Base-by-base conservation (phyloP, 2,113 vertebrate genomes). In the Poicephalus meyeri region DNA sequence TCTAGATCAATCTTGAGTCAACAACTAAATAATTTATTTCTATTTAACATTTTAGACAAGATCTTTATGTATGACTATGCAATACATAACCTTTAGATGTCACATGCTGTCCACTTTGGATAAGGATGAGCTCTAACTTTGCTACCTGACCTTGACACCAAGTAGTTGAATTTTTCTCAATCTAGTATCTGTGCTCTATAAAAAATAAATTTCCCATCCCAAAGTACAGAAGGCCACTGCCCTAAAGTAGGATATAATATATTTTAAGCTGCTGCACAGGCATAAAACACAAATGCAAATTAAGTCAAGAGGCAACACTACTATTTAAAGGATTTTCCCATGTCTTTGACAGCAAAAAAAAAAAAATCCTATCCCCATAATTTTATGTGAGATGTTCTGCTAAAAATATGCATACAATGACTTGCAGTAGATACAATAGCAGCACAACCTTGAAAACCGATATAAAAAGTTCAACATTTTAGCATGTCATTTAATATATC, bases 361-460 rank as follows among this genome's bases (percentile, higher is more conserved):
- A 95, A 95, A 97, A 95, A 86, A 86, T 47, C 37, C 65, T 97
- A 58, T 97, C 72, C 18, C 68, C 50, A 89, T 70, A 95, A 88
- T 93, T 95, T 90, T 20, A 69, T 65, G 82, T 74, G 87, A 97
- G 96, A 97, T 92, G 46, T 89, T 97, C 92, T 93, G 87, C 91
- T 96, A 96, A 73, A 95, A 97, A 94, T 95, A 97, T 56, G 41
- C 56, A 72, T 69, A 94, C 41, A 96, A 77, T 96, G 93, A 96
- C 83, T 97, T 95, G 93, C 78, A 94, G 56, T 79, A 96, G 71
- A 87, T 94, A 92, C 49, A 97, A 65, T 91, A 96, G 93, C 64
- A 94, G 56, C 66, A 91, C 46, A 96, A 82, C 70, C 69, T 96
- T 91, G 89, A 96, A 97, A 95, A 91, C 87, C 52, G 91, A 65